These are phyloP conservation scores for Gerris lacustris DNA, from an alignment of 2,888 invertebrate genomes.

Conservation along the genomic window DNA sequence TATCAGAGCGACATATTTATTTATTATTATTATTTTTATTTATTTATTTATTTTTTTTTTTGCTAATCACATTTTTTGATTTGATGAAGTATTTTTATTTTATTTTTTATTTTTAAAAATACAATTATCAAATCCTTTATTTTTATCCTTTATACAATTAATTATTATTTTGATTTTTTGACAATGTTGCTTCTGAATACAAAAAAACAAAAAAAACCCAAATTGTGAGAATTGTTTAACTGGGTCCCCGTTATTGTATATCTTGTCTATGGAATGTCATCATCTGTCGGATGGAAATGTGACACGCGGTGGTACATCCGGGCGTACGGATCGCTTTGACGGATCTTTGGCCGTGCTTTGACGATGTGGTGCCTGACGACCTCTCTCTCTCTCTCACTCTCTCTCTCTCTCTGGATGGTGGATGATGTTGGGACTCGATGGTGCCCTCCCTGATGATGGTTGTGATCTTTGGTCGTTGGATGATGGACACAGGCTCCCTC, in stretches of 20 bases:
- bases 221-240: conserved; percentile 9
- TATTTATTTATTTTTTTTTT: not conserved
- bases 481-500: conserved; percentile 52
- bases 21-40: not conserved
- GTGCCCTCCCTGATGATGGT: conserved; percentile 13
- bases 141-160: not conserved
- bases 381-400: not conserved
- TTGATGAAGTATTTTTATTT: not conserved
- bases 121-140: too few species aligned
- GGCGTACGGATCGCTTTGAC: too few species aligned
- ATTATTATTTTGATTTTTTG: not conserved
- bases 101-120: not conserved
- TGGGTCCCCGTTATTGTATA: conserved; percentile 10
- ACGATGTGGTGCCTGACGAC: too few species aligned
- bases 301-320: not conserved
- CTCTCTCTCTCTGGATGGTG: conserved; percentile 2
- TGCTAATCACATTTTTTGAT: not conserved
- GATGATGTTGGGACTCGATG: conserved; percentile 14
- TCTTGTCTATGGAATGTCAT: conserved; percentile 8
- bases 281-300: not conserved
- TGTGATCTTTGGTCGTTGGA: conserved; percentile 14
- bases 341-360: too few species aligned
- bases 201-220: not conserved
- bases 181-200: not conserved
- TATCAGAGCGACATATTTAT: not conserved